These are phyloP conservation scores for Melozone crissalis DNA, from an alignment of 2,113 vertebrate species.

Conservation along the genomic window DNA sequence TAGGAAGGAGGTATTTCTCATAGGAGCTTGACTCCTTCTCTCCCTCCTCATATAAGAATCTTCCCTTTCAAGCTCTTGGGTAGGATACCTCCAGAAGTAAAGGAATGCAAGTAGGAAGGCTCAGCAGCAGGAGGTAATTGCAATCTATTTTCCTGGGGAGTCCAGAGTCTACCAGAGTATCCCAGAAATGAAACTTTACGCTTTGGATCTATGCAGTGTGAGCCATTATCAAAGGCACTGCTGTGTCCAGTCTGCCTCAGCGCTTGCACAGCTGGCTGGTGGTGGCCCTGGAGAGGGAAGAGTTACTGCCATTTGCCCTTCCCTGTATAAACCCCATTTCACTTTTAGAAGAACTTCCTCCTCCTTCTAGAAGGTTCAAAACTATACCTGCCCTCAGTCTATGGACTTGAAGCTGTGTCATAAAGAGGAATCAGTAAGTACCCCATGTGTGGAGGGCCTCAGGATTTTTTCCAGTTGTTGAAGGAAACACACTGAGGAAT, in stretches of 20 bases:
- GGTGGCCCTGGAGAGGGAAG: background rate
- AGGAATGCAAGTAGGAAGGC: background rate
- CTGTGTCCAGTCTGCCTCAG: background rate
- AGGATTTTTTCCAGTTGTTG: background rate
- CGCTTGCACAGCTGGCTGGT: background rate
- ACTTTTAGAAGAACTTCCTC: background rate
- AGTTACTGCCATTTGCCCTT: background rate
- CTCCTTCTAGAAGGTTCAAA: background rate
- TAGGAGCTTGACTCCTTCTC: background rate
- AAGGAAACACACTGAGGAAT: background rate
- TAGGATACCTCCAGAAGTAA: background rate
- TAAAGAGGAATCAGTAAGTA: background rate
- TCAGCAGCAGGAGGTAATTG: background rate
- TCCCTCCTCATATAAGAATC: background rate
- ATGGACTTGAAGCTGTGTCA: background rate
- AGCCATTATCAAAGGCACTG: background rate
- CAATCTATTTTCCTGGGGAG: background rate
- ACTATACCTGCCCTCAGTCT: background rate
- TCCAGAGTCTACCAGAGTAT: background rate
- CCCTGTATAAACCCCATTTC: background rate
- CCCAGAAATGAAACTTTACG: background rate
- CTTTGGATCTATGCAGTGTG: background rate
- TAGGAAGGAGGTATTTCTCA: background rate
- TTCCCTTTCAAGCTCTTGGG: background rate
- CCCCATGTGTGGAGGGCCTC: fast-evolving